A percentile compares a stretch with the other conserved stretches of the same genome.
Conservation (phyloP, 2,888 invertebrate species). For the Branchipolynoe longqiensis region DNA sequence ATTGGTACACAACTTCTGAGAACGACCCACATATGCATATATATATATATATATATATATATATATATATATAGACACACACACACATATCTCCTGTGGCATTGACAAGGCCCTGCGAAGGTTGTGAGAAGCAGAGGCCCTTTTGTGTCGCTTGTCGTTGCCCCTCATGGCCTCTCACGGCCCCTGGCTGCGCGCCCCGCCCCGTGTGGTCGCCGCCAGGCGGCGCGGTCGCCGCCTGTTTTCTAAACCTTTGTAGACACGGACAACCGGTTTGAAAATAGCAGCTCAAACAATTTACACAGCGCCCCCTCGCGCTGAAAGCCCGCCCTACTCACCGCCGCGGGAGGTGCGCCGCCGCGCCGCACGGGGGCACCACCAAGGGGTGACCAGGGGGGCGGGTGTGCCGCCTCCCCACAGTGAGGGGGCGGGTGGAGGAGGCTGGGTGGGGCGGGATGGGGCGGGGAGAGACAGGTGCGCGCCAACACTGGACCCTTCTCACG, state of each 20-base stretch:
- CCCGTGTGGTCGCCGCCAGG: conserved; percentile 35
- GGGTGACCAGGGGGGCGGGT: background rate
- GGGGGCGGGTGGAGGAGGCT: conserved; percentile 37
- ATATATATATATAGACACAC: too few species aligned
- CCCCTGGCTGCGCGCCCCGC: background rate
- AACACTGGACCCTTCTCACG: conserved; percentile 32
- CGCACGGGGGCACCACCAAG: background rate
- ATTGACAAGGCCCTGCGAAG: too few species aligned
- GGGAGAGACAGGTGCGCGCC: conserved; percentile 32
- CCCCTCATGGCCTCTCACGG: conserved; percentile 13
- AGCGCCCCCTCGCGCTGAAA: background rate
- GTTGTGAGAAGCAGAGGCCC: too few species aligned
- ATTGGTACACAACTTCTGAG: too few species aligned
- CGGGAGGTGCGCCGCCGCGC: conserved; percentile 6
- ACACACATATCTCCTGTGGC: too few species aligned
- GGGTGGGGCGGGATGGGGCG: background rate
- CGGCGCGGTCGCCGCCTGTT: conserved; percentile 38
- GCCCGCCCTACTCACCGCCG: conserved; percentile 21
- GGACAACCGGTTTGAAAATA: conserved; percentile 51
- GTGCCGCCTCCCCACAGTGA: conserved; percentile 3
- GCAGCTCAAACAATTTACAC: conserved; percentile 47
- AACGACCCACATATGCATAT: too few species aligned
- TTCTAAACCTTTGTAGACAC: conserved; percentile 50
- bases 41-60: too few species aligned
- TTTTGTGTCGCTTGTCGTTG: too few species aligned